Evolutionary conservation across 2,797 vertebrate species (phyloP).

Genomic region (Notoglanidium macrostoma): DNA sequence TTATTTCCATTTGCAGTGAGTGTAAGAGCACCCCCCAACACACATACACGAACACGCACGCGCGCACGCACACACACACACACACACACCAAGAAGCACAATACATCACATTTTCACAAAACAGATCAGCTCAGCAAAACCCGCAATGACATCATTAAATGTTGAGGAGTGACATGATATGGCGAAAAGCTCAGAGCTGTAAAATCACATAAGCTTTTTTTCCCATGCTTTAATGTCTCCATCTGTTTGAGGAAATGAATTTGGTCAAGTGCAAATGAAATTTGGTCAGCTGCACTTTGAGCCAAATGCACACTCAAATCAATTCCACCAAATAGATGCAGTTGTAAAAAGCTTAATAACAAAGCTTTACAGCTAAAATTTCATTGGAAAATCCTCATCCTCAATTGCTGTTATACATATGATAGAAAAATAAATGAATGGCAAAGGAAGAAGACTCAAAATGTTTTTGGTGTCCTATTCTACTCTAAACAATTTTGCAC

Average conservation of each 20-base stretch:
- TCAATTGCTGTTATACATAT: neutral
- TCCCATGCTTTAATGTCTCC: neutral
- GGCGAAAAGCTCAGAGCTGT: neutral
- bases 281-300: neutral
- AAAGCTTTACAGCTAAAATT: neutral
- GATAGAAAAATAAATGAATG: slow-evolving; percentile 31
- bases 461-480: slow-evolving; percentile 23
- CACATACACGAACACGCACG: neutral
- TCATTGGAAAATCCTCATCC: neutral
- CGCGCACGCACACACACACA: slow-evolving; percentile 6
- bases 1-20: neutral
- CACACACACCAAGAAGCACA: neutral
- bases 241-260: neutral
- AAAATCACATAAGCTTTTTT: neutral
- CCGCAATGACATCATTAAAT: neutral
- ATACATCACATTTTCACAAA: neutral
- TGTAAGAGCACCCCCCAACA: neutral
- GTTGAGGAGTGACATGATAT: neutral
- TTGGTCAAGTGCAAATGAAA: neutral
- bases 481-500: slow-evolving; percentile 43
- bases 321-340: neutral
- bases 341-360: neutral
- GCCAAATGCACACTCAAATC: neutral
- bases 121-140: neutral
- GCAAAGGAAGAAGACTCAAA: slow-evolving; percentile 20